Base-by-base conservation (phyloP, 2,888 invertebrate genomes). In the Mylabris sibirica region DNA sequence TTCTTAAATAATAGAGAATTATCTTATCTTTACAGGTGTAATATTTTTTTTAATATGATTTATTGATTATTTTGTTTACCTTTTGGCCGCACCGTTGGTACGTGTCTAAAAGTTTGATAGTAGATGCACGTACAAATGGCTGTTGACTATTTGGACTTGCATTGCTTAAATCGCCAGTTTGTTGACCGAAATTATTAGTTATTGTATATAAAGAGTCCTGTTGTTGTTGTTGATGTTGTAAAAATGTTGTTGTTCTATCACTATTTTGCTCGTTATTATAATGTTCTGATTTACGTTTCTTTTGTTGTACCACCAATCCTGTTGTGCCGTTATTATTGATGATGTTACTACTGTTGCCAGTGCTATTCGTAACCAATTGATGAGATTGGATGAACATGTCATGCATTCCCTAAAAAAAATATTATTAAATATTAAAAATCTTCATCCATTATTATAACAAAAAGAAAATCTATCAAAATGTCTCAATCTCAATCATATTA, bases 371-470 rank as follows among this genome's bases (percentile, higher is more conserved):
- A 75, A 82, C 83, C 83, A 84, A 80, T 83, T 88, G 88, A 83
- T 89, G 89, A 86, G 88, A 87, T 87, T 88, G 89, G 88, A 91
- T 91, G 91, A 91, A 93, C 93, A 93, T 93, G 92, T 92, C 93
- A 92, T 90, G 92, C 92, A 91, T 91, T 91, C 92, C 92, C 93
- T 93, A 87, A 26, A 87, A 30, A 30, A 30, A 30, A 30, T n/a
- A n/a, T n/a, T n/a, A n/a, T n/a, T n/a, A n/a, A n/a, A n/a, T n/a
- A n/a, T n/a, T n/a, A n/a, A n/a, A n/a, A n/a, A n/a, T n/a, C n/a
- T n/a, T n/a, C n/a, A n/a, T n/a, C n/a, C n/a, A n/a, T n/a, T n/a
- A n/a, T n/a, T n/a, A n/a, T n/a, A n/a, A n/a, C n/a, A n/a, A n/a
- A n/a, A n/a, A n/a, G n/a, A n/a, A n/a, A n/a, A n/a, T n/a, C n/a